Conservation (phyloP, 2,888 invertebrate genomes). For the Tinea semifulvella region DNA sequence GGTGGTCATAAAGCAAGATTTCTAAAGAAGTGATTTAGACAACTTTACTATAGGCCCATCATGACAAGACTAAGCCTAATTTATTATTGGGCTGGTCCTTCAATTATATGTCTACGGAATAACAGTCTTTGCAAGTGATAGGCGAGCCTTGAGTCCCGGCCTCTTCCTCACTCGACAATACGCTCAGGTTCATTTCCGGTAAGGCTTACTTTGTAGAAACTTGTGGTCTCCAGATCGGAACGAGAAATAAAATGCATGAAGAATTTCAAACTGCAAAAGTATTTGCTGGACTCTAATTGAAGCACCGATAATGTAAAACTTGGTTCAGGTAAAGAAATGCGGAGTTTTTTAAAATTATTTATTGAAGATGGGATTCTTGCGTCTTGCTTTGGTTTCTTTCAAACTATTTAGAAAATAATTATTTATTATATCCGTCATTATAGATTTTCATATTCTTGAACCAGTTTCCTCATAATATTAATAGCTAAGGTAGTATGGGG, state of each 20-base stretch:
- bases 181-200: constrained; percentile 45
- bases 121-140: constrained; percentile 47
- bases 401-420: no score
- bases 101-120: no score
- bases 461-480: no score
- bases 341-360: background rate
- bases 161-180: constrained; percentile 35
- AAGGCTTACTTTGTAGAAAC: constrained; percentile 35
- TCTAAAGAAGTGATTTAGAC: no score
- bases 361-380: background rate
- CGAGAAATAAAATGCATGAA: constrained; percentile 7
- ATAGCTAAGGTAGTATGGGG: no score
- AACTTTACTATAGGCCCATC: no score
- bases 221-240: constrained; percentile 16
- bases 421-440: no score
- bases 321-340: constrained; percentile 10
- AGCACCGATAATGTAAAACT: constrained; percentile 8
- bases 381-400: background rate
- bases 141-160: constrained; percentile 30
- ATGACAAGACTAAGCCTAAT: no score
- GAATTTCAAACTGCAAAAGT: constrained; percentile 9
- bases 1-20: no score
- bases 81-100: no score
- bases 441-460: no score
- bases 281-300: constrained; percentile 9